Conservation (phyloP, 2,888 invertebrate genomes). For the Ophioninae sp. region DNA sequence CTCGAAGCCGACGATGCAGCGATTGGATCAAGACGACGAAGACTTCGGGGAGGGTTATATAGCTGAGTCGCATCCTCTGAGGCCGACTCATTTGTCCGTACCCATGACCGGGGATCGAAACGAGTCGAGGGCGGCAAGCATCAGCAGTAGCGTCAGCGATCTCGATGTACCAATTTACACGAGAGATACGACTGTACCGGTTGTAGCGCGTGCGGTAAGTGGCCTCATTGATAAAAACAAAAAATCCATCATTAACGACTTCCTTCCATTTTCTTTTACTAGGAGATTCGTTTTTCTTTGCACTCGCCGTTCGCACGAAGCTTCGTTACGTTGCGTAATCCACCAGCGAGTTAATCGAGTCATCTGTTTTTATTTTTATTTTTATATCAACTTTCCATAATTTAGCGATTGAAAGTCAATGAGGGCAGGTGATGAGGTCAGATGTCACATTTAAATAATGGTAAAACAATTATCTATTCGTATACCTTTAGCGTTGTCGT, state of each 20-base stretch:
- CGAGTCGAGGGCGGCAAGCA: slow-evolving; percentile 81
- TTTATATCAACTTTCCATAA: too few relatives aligned
- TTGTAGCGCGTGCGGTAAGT: slow-evolving; percentile 74
- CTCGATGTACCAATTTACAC: slow-evolving; percentile 84
- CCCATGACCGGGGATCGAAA: slow-evolving; percentile 77
- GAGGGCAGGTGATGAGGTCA: too few relatives aligned
- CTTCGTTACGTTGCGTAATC: too few relatives aligned
- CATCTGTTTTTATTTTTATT: too few relatives aligned
- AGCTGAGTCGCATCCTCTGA: slow-evolving; percentile 83
- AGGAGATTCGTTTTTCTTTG: not conserved
- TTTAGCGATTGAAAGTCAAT: too few relatives aligned
- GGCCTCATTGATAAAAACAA: not conserved
- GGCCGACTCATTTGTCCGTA: slow-evolving; percentile 82
- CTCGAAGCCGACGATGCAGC: slow-evolving; percentile 50
- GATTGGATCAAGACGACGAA: slow-evolving; percentile 78
- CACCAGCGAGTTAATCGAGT: not conserved
- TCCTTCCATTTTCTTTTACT: not conserved
- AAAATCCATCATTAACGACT: not conserved
- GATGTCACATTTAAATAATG: too few relatives aligned
- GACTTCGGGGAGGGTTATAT: slow-evolving; percentile 83
- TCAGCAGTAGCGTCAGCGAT: slow-evolving; percentile 83
- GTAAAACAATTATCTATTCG: too few relatives aligned
- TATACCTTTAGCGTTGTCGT: too few relatives aligned
- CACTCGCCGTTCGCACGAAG: not conserved
- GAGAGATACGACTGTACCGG: slow-evolving; percentile 78